Percentiles rank a stretch among this genome's conserved stretches.
These are phyloP conservation scores for Philotrypesis tridentata DNA, from an alignment of 1,140 invertebrate species.

Conservation along the genomic window DNA sequence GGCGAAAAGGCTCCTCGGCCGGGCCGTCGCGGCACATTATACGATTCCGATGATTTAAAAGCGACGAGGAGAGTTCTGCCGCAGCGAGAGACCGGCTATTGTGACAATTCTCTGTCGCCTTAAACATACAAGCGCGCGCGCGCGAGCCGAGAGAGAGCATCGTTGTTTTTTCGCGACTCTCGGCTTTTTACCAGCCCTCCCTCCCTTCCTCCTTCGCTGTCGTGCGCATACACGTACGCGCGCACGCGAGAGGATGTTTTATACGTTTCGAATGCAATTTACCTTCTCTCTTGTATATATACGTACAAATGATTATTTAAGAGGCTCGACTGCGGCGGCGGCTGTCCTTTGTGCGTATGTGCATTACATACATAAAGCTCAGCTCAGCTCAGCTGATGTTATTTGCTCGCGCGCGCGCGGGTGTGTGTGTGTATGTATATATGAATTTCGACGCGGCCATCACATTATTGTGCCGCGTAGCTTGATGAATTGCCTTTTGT, in stretches of 20 bases:
- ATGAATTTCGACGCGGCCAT: neutral
- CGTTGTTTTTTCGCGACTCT: neutral
- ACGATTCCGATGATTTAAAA: slow-evolving; percentile 44
- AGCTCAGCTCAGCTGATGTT: neutral
- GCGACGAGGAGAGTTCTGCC: slow-evolving; percentile 10
- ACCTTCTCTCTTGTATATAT: slow-evolving; percentile 16
- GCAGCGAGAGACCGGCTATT: slow-evolving; percentile 31
- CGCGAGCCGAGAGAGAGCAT: neutral
- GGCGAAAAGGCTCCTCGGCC: neutral
- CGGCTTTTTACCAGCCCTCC: slow-evolving; percentile 1
- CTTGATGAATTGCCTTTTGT: neutral
- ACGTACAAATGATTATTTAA: slow-evolving; percentile 47
- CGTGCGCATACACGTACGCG: too few relatives aligned
- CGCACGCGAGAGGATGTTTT: slow-evolving; percentile 36
- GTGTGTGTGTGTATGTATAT: neutral
- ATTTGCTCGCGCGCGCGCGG: neutral
- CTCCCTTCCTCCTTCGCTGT: too few relatives aligned
- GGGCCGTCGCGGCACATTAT: slow-evolving; percentile 8
- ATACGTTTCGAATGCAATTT: slow-evolving; percentile 46
- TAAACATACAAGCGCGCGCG: slow-evolving; percentile 33
- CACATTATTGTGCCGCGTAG: neutral
- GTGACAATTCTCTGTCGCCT: slow-evolving; percentile 47
- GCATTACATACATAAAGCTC: slow-evolving; percentile 16
- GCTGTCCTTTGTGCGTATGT: neutral
- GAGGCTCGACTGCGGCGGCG: neutral